Base-by-base conservation (phyloP, 2,113 vertebrate species). In the Propithecus coquereli region DNA sequence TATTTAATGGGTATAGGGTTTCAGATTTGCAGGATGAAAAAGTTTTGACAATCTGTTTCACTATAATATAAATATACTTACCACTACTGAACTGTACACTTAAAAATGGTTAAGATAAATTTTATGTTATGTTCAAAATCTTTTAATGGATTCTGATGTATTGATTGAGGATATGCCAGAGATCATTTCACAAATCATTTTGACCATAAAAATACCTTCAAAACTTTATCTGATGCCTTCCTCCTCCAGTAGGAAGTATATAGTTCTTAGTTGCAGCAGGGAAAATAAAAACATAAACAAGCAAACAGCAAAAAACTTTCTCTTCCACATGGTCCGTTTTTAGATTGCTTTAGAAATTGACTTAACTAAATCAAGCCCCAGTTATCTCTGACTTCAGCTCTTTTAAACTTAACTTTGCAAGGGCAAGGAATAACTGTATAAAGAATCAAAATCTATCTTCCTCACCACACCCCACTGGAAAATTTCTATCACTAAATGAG, bases 41-140 rank as follows among this genome's bases (percentile, higher is more conserved):
- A 34, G 5, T 63, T 92, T 27, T 74, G 45, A 47, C 40, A 74
- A 74, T 32, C 12, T 63, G 4, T 74, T 74, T 63, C 54, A 37
- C 73, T 40, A 52, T 27, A 30, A 40, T 70, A 86, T 20, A 65
- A 6, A 86, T 99, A 43, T 73, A 27, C 70, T 73, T 43, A 43
- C 25, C 43, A 73, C 40, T 73, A 43, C 40, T 14, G 6, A 73
- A 73, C 40, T 73, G 71, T 74, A 30, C 71, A 45, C 43, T 47
- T 45, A 47, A 74, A 30, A 6, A 45, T 74, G 40, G 6, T 45
- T 45, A 74, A 45, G 25, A 30, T 45, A 45, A 98, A 73, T 99
- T 98, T 99, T 99, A 97, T 82, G 37, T 63, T 83, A 40, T 27
- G n/a, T 74, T 88, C 52, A 37, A 88, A 43, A 32, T 17, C 52